These are phyloP conservation scores for Caligus rogercresseyi DNA, from an alignment of 1,140 invertebrate genomes.

Conservation along the genomic window DNA sequence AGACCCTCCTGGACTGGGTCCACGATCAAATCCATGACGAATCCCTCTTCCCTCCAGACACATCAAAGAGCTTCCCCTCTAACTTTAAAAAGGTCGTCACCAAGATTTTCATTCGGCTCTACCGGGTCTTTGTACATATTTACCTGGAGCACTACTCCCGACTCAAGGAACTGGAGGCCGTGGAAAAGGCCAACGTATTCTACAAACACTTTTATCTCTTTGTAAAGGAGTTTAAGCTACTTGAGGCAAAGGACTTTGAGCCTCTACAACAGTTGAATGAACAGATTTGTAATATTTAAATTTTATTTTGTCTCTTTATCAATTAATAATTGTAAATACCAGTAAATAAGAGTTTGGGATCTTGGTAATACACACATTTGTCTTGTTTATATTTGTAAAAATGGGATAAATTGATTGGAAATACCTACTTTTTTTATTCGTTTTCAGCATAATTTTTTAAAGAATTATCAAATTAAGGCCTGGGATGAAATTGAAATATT, in stretches of 20 bases:
- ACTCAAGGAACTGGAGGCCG: slow-evolving; percentile 7
- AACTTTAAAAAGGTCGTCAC: slow-evolving; percentile 39
- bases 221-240: slow-evolving; percentile 8
- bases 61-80: slow-evolving; percentile 73
- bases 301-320: no score
- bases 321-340: no score
- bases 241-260: slow-evolving; percentile 1
- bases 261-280: not conserved
- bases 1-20: slow-evolving; percentile 81
- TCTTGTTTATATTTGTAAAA: no score
- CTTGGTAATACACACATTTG: no score
- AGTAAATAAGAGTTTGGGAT: no score
- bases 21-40: slow-evolving; percentile 85
- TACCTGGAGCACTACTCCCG: slow-evolving; percentile 14
- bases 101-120: slow-evolving; percentile 15
- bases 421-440: no score
- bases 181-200: not conserved
- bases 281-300: slow-evolving; percentile 11
- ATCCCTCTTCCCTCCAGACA: slow-evolving; percentile 57
- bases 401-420: no score
- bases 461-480: no score
- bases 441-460: no score
- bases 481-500: no score
- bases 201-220: slow-evolving; percentile 14
- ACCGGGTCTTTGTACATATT: slow-evolving; percentile 10